Conservation (phyloP, 2,888 invertebrate species). For the Meganola albula region DNA sequence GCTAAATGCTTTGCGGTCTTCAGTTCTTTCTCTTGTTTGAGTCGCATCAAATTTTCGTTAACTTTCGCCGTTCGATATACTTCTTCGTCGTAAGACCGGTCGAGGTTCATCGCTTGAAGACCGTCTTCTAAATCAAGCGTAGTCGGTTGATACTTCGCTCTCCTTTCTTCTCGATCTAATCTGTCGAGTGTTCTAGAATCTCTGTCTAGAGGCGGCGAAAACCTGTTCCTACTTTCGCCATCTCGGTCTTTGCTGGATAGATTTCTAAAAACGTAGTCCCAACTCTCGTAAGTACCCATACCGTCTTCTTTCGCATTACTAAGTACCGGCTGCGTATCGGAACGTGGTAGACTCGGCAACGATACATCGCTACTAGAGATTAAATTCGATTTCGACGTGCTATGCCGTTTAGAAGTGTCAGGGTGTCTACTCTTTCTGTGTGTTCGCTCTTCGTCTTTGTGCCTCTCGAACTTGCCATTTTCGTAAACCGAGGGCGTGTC, state of each 20-base stretch:
- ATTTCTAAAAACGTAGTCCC: slow-evolving; percentile 89
- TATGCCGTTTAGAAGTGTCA: slow-evolving; percentile 53
- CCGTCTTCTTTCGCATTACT: slow-evolving; percentile 80
- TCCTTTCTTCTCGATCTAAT: slow-evolving; percentile 61
- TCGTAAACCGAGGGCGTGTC: slow-evolving; percentile 70
- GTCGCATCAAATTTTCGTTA: slow-evolving; percentile 67
- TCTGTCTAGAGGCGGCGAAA: slow-evolving; percentile 70
- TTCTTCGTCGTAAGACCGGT: slow-evolving; percentile 62
- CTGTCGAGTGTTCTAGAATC: slow-evolving; percentile 67
- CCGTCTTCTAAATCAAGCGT: slow-evolving; percentile 77
- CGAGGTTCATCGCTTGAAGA: slow-evolving; percentile 71
- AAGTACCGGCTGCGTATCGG: slow-evolving; percentile 66
- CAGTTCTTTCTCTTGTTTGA: slow-evolving; percentile 61
- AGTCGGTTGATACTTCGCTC: slow-evolving; percentile 67
- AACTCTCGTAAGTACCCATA: slow-evolving; percentile 83
- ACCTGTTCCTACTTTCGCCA: slow-evolving; percentile 82
- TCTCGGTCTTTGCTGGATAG: slow-evolving; percentile 85
- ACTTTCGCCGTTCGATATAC: slow-evolving; percentile 70
- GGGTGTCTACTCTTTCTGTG: slow-evolving; percentile 41
- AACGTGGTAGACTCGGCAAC: slow-evolving; percentile 61
- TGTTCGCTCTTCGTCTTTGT: slow-evolving; percentile 44
- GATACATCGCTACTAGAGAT: slow-evolving; percentile 49
- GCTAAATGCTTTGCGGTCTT: slow-evolving; percentile 52
- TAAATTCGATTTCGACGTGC: slow-evolving; percentile 59
- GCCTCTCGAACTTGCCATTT: slow-evolving; percentile 54